Conservation (phyloP, 2,888 invertebrate species). For the Aphelenchoides bicaudatus region DNA sequence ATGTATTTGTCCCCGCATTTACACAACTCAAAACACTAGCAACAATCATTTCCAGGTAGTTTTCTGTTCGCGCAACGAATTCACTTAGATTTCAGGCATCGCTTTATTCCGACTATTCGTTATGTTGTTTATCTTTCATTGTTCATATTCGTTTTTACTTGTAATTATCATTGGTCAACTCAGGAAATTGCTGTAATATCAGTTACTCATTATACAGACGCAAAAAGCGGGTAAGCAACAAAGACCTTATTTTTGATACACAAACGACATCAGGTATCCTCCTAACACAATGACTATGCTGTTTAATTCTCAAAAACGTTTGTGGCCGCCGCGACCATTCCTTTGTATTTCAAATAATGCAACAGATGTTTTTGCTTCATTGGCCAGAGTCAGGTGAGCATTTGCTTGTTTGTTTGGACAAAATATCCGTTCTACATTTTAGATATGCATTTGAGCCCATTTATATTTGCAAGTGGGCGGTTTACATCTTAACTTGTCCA, state of each 20-base stretch:
- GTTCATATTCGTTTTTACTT: slow-evolving; percentile 17
- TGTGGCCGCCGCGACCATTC: slow-evolving; percentile 36
- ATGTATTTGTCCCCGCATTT: too few species aligned
- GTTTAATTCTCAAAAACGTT: slow-evolving; percentile 47
- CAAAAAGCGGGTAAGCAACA: slow-evolving; percentile 21
- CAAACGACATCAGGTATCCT: slow-evolving; percentile 11
- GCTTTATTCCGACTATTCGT: not conserved
- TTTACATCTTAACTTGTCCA: slow-evolving; percentile 33
- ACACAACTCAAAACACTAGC: too few species aligned
- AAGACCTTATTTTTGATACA: slow-evolving; percentile 20
- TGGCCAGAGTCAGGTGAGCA: slow-evolving; percentile 32
- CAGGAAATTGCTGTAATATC: slow-evolving; percentile 34
- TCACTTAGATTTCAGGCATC: too few species aligned
- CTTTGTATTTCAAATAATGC: slow-evolving; percentile 34
- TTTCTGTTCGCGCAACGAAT: too few species aligned
- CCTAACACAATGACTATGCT: slow-evolving; percentile 50
- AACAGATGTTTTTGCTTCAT: slow-evolving; percentile 23
- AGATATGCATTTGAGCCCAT: not conserved
- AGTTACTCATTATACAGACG: slow-evolving; percentile 28
- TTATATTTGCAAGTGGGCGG: slow-evolving; percentile 34
- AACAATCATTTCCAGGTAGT: too few species aligned
- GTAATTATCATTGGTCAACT: slow-evolving; percentile 16
- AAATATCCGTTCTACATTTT: not conserved
- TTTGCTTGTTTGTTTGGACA: slow-evolving; percentile 32
- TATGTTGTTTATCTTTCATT: slow-evolving; percentile 6